Conservation (phyloP, 2,113 vertebrate species). For the Pedetes capensis region DNA sequence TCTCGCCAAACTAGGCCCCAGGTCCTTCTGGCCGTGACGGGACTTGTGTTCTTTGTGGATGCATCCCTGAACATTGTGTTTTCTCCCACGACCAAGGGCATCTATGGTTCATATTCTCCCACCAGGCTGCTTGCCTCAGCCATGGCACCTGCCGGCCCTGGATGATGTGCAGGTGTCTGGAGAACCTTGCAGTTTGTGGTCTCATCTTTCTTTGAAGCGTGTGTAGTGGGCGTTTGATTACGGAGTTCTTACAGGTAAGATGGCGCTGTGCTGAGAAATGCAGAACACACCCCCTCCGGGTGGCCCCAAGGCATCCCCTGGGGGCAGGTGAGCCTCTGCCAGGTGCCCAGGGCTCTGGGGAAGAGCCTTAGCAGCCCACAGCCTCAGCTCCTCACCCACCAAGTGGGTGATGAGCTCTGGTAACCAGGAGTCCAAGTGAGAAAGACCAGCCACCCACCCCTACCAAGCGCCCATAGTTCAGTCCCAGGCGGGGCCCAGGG, state of each 20-base stretch:
- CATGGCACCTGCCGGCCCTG: accelerated
- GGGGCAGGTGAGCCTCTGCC: not conserved
- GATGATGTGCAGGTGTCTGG: too few species aligned
- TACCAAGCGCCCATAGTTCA: not conserved
- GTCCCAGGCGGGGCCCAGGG: not conserved
- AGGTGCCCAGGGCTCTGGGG: not conserved
- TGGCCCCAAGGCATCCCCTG: too few species aligned
- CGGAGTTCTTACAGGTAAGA: not conserved
- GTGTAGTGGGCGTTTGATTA: not conserved
- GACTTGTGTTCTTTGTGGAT: not conserved
- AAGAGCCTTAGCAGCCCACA: not conserved
- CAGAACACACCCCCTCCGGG: accelerated
- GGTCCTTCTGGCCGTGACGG: not conserved
- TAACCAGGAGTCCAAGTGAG: too few species aligned
- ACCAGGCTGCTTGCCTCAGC: not conserved
- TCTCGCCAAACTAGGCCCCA: not conserved
- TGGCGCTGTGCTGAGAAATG: accelerated
- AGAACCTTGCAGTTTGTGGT: not conserved
- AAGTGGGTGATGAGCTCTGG: accelerated
- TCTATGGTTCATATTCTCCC: not conserved
- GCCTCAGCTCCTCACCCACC: too few species aligned
- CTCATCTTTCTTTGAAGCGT: not conserved
- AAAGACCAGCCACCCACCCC: accelerated
- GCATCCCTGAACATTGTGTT: accelerated
- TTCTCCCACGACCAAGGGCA: not conserved